Base-by-base conservation (phyloP, 2,888 invertebrate genomes). In the Campoletis raptor region DNA sequence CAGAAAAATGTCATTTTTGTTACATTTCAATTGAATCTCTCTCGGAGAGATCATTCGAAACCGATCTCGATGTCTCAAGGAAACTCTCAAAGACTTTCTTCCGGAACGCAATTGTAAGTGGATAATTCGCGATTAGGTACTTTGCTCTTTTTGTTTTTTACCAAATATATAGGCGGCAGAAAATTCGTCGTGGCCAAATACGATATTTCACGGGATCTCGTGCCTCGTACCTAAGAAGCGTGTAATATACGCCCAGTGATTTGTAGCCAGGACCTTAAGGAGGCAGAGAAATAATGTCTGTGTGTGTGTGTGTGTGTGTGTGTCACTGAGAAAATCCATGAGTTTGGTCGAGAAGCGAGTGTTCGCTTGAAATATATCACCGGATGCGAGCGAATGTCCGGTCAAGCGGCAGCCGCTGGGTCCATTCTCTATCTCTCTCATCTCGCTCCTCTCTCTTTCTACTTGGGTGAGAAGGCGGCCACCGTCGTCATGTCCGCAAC, bases 201-300 rank as follows among this genome's bases (percentile, higher is more conserved):
- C 92, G 90, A 93, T 93, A 93, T 93, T 93, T 93, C 92, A 93
- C 89, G 87, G 88, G 88, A 87, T 69, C 54, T 79, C 61, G 57
- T 45, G 30, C 64, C 85, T 87, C 85, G 86, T 83, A 88, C 89
- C 90, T 90, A 90, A 92, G 92, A 91, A 91, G 89, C 92, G 91
- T 92, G 93, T 93, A 92, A 93, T 92, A 92, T 91, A 90, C 91
- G 90, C 91, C 89, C 87, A 89, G 91, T 92, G 92, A 93, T 93
- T 93, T 93, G 93, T 93, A 91, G 90, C 83, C 64, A 67, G 64
- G 70, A 81, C 72, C 77, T 90, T 90, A 89, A 89, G 89, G 90
- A 89, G 66, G 67, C 69, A 81, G 78, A 87, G 73, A 70, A 81
- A 73, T 74, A 61, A 40, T 69, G 77, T 57, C 57, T 69, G n/a